A percentile compares a stretch with the other conserved stretches of the same genome.
phyloP scores from a whole-genome alignment of 2,888 invertebrate genomes.

The Drosophila anomalata region DNA sequence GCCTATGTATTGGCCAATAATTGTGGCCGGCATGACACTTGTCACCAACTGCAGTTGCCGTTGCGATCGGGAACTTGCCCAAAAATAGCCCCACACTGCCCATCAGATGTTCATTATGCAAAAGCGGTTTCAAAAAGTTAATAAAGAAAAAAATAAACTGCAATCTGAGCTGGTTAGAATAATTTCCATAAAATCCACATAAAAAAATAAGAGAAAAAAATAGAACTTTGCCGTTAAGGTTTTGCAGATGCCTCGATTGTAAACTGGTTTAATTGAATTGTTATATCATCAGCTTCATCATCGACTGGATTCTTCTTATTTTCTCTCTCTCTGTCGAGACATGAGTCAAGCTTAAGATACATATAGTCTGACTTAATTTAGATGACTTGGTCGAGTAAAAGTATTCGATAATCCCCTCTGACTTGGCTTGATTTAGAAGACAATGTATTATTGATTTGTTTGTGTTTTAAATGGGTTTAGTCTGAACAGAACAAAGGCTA shows the following conservation, averaged over 20 bases:
- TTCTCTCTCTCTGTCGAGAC: conserved; percentile 4
- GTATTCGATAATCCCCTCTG: conserved; percentile 6
- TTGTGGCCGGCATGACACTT: conserved; percentile 49
- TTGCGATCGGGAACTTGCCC: conserved; percentile 32
- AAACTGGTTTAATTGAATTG: conserved; percentile 72
- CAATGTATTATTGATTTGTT: neutral
- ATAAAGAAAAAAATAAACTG: conserved; percentile 29
- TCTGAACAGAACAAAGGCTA: neutral
- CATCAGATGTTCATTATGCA: conserved; percentile 46
- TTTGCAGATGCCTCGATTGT: conserved; percentile 59
- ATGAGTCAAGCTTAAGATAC: conserved; percentile 23
- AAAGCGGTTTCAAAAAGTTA: conserved; percentile 61
- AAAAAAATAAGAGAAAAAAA: conserved; percentile 40
- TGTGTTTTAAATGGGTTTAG: neutral
- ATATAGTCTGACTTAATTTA: conserved; percentile 25
- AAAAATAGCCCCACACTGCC: conserved; percentile 3
- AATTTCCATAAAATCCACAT: conserved; percentile 73
- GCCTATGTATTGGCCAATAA: conserved; percentile 54
- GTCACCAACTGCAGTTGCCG: conserved; percentile 32
- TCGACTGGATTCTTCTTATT: conserved; percentile 25
- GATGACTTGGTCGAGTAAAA: conserved; percentile 9
- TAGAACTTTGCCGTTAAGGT: conserved; percentile 64
- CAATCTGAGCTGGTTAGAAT: conserved; percentile 39
- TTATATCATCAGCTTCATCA: conserved; percentile 60
- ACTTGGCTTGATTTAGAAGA: neutral